Evolutionary conservation across 2,797 vertebrate genomes (phyloP), one percentile per base, ranked within the genome.

Genomic region (Astyanax mexicanus): DNA sequence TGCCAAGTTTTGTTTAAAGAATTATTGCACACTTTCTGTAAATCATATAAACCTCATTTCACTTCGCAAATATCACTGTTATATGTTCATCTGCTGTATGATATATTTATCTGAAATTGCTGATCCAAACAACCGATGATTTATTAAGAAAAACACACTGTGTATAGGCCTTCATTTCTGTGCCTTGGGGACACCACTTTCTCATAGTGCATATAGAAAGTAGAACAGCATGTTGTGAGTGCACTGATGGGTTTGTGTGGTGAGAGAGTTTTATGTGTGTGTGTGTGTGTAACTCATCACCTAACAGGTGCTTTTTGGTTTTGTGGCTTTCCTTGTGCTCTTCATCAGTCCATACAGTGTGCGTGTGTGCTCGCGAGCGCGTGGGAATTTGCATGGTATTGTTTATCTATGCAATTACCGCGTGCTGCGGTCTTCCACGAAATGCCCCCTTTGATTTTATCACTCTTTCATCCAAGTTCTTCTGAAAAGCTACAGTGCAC

Each of bases 301-400:
- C 62, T 74, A 68, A 75, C 83, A 80, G 75, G 75, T 83, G 81
- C 51, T 75, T 13, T 71, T 44, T 55, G 81, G 67, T 65, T 78
- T 76, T 73, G 64, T 78, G 72, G 78, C 21, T 60, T 69, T 25
- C 57, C 71, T 23, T 58, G 17, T 51, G 19, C 45, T 62, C 40
- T 25, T 69, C 64, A 52, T 60, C 55, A 51, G 57, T 55, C 47
- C 23, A 66, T 37, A 54, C n/a, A 32, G 29, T 32, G 29, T 32
- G 29, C 32, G 29, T 32, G 29, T 5, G 29, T 5, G 29, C 32
- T 23, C 76, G 51, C 82, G 64, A 72, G 65, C 40, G 3, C 9
- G 29, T 65, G 61, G 62, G 57, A 10, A n/a, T 23, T 75, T 35
- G 68, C 5, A n/a, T 45, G 15, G 12, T 1, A 27, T 0, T 25